These are phyloP conservation scores for Anolis sagrei DNA, from an alignment of 2,113 vertebrate species.

Conservation along the genomic window DNA sequence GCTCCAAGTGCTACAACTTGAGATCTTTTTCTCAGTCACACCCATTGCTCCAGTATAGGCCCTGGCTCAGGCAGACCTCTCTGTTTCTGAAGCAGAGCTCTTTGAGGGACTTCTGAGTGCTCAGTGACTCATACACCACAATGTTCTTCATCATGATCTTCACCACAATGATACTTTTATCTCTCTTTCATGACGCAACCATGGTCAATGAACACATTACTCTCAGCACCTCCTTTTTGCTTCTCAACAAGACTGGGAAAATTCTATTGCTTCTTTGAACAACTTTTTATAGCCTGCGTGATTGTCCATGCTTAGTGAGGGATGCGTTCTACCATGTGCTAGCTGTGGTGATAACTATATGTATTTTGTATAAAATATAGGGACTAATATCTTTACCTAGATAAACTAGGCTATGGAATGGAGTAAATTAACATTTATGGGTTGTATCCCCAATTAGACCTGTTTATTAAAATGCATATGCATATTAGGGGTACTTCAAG, in stretches of 20 bases:
- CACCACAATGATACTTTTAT: background rate
- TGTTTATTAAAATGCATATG: background rate
- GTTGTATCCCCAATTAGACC: background rate
- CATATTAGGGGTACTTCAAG: background rate
- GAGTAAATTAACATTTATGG: background rate
- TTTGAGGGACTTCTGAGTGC: background rate
- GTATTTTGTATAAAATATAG: background rate
- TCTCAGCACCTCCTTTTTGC: constrained; percentile 8
- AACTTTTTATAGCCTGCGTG: background rate
- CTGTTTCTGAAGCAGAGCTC: background rate
- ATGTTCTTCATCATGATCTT: background rate
- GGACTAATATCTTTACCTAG: background rate
- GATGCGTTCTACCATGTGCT: background rate
- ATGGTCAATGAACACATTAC: background rate
- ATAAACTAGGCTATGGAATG: background rate
- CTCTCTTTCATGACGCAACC: constrained; percentile 12
- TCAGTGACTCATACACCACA: background rate
- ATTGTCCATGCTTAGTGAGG: background rate
- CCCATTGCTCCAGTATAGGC: background rate
- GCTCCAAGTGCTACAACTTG: background rate
- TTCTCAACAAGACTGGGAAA: background rate
- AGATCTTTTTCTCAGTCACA: too few species aligned
- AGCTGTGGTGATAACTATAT: constrained; percentile 3
- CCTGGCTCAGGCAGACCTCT: background rate
- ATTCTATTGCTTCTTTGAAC: constrained; percentile 1